These are phyloP conservation scores for Anaspis maculata DNA, from an alignment of 2,888 invertebrate genomes.

Conservation along the genomic window DNA sequence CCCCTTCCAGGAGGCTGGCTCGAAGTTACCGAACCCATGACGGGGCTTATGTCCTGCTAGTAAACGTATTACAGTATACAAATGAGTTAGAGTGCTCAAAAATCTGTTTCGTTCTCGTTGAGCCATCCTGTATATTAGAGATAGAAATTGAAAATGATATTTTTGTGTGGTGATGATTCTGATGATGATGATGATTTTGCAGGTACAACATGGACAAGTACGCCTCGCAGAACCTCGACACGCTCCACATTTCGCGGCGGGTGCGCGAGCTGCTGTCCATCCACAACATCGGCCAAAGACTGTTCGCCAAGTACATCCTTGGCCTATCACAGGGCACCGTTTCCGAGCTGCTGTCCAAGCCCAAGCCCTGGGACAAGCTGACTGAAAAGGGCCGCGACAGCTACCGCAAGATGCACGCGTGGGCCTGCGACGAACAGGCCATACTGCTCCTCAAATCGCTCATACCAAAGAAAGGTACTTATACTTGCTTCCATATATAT, in stretches of 20 bases:
- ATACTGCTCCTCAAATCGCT: slow-evolving; percentile 95
- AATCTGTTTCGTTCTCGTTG: too few species aligned
- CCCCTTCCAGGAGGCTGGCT: too few species aligned
- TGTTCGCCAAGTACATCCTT: slow-evolving; percentile 97
- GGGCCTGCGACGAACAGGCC: slow-evolving; percentile 97
- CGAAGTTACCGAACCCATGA: too few species aligned
- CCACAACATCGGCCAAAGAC: slow-evolving; percentile 96
- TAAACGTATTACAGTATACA: too few species aligned
- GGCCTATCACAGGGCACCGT: slow-evolving; percentile 97
- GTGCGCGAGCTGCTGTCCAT: slow-evolving; percentile 91
- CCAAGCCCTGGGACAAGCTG: slow-evolving; percentile 98
- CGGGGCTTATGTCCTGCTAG: too few species aligned
- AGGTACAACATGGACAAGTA: slow-evolving; percentile 95
- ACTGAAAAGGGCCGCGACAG: slow-evolving; percentile 99
- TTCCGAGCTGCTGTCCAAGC: slow-evolving; percentile 95
- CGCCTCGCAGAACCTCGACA: slow-evolving; percentile 88
- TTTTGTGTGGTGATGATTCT: too few species aligned
- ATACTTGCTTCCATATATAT: too few species aligned
- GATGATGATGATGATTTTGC: too few species aligned
- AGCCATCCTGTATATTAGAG: too few species aligned
- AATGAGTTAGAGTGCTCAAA: too few species aligned
- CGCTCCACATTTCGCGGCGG: slow-evolving; percentile 86
- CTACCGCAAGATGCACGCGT: slow-evolving; percentile 98
- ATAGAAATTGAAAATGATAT: too few species aligned
- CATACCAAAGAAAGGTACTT: slow-evolving; percentile 97